Evolutionary conservation across 2,113 vertebrate species (phyloP).

Genomic region (Tilapia sparmanii): DNA sequence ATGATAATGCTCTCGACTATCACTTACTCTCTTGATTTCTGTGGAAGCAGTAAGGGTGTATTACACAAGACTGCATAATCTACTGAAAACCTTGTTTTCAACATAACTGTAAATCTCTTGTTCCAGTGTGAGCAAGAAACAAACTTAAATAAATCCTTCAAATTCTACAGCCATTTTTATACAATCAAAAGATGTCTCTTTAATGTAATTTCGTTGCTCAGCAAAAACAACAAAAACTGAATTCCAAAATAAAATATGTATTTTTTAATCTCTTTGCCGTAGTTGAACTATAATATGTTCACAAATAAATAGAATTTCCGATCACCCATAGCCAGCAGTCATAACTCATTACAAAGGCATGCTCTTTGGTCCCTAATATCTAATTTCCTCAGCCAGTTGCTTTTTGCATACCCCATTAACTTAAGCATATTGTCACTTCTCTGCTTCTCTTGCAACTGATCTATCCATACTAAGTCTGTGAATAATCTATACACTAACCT

Average conservation of each 20-base stretch:
- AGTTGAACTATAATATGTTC: background rate
- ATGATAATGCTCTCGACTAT: background rate
- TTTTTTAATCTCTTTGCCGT: background rate
- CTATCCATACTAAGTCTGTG: conserved; percentile 28
- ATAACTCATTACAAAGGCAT: background rate
- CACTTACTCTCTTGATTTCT: background rate
- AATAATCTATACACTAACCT: conserved; percentile 29
- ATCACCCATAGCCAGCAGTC: background rate
- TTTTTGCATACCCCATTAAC: conserved; percentile 9
- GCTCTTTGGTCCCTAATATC: background rate
- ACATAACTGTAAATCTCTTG: background rate
- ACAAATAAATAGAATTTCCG: background rate
- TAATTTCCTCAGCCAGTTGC: background rate
- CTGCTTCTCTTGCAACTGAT: background rate
- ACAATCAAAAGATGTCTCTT: background rate
- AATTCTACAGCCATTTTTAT: background rate
- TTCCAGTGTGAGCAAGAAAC: background rate
- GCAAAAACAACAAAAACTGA: background rate
- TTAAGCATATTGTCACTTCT: conserved; percentile 17
- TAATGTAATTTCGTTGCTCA: background rate
- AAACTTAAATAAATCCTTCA: background rate
- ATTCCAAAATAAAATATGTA: background rate
- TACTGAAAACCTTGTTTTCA: background rate
- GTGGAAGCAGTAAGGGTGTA: background rate
- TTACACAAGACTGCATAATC: background rate